Evolutionary conservation across 2,888 invertebrate species (phyloP), one percentile per base, ranked within the genome.

Genomic region (Balanococcus diminutus): DNA sequence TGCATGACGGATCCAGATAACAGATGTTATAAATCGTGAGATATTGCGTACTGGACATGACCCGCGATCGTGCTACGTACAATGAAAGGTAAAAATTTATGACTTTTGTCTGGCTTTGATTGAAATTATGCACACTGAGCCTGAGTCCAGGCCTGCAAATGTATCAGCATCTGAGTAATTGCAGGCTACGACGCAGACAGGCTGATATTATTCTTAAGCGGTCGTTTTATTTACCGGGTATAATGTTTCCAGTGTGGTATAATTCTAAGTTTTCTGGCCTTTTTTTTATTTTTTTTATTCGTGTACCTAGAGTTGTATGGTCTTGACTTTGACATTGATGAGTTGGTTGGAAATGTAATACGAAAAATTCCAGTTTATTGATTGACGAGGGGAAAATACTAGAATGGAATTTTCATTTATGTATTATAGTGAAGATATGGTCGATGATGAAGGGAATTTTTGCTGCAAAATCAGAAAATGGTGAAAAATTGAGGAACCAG

Each of bases 11-110:
- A 67, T 67, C 28, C 67, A 28, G 67, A 67, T 67, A 67, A 67
- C 67, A 67, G 67, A 67, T 28, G 67, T 67, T 67, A 67, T 67
- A 67, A 67, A 67, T 67, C 67, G 67, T 67, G 67, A 67, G 67
- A 67, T 67, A 67, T 67, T 67, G 67, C 67, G 67, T 28, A 67
- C 28, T 67, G 67, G 67, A 67, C 67, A 28, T 67, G 67, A 67
- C 67, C 67, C 28, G 67, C 28, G 67, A 67, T 67, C 67, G 67
- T 67, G 67, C 28, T 67, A 67, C 11, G 67, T 28, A 67, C 67
- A 67, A 67, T 67, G 67, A 67, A 67, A 67, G 67, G 67, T 67
- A 67, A 67, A 67, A 67, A 67, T 67, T 67, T 67, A 67, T 67
- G 67, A 67, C 67, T 67, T 67, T 67, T 67, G 67, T 67, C 67